Evolutionary conservation across 2,888 invertebrate species (phyloP), one percentile per base, ranked within the genome.

Genomic region (Noctua fimbriata): DNA sequence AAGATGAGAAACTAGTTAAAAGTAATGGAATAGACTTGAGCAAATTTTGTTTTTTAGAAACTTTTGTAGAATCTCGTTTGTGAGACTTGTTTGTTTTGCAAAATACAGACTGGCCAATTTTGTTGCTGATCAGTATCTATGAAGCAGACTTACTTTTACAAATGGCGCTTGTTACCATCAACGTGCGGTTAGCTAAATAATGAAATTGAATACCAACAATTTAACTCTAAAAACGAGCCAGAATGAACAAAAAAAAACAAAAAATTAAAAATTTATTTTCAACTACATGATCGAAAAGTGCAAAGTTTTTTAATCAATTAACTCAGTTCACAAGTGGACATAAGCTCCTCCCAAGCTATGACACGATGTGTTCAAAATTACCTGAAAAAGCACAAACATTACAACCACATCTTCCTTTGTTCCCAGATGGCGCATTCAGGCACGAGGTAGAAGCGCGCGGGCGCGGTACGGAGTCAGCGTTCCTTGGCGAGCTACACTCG

Each of bases 401-500:
- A 12, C 1, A 65, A 49, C 4, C 36, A 36, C 36, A 36, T 49
- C 47, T 77, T 70, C 10, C 36, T 49, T 88, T 92, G 89, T 92
- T 87, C 55, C 67, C 94, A 96, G 97, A 97, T 95, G 96, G 94
- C 90, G 93, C 91, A 78, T 90, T 95, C 86, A 93, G 96, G 87
- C 91, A 92, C 93, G 95, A 96, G 96, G 94, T 97, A 96, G 96
- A 96, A 89, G 86, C 92, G 91, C 94, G 95, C 91, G 96, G 96
- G 96, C 96, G 96, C 95, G 96, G 96, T 93, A 96, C 96, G 93
- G 96, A 94, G 93, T 93, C 96, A 92, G 95, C 95, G 95, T 94
- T 95, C 83, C 94, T 95, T 85, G 92, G 94, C 91, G 96, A 94
- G 89, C 93, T 96, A 81, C 96, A 96, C 92, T 95, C 96, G 88